These are phyloP conservation scores for Nephrotoma appendiculata DNA, from an alignment of 2,888 invertebrate genomes.

Conservation along the genomic window DNA sequence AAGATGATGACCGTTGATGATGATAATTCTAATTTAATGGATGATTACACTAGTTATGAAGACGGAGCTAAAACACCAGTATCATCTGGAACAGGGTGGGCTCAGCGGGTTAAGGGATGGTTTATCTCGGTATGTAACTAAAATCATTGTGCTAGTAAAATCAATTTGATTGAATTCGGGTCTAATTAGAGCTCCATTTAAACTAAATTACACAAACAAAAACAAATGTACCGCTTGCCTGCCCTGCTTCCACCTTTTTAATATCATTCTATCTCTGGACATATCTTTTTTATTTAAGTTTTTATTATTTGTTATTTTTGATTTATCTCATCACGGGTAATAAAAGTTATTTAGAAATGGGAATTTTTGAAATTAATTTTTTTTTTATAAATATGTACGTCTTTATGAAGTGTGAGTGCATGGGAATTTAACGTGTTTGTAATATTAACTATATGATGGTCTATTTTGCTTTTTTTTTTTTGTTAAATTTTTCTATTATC, in stretches of 20 bases:
- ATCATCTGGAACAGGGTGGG: slow-evolving; percentile 42
- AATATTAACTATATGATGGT: background rate
- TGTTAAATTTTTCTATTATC: background rate
- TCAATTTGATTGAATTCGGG: background rate
- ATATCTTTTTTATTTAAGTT: background rate
- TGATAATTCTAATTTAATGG: slow-evolving; percentile 16
- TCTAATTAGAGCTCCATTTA: background rate
- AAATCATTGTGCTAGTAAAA: slow-evolving; percentile 2
- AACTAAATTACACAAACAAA: background rate
- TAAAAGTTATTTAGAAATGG: background rate
- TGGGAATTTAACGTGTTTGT: background rate
- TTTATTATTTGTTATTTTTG: background rate
- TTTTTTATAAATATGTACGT: background rate
- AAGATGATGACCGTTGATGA: slow-evolving; percentile 11
- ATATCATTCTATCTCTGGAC: background rate
- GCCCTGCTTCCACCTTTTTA: slow-evolving; percentile 7
- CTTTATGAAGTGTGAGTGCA: background rate
- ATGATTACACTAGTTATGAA: slow-evolving; percentile 12
- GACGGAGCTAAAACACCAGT: slow-evolving; percentile 23
- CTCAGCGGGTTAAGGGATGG: slow-evolving; percentile 56
- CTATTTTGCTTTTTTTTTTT: background rate
- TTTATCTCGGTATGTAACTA: slow-evolving; percentile 52
- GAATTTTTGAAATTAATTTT: background rate
- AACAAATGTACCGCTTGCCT: slow-evolving; percentile 9
- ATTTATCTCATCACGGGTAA: background rate